Evolutionary conservation across 2,797 vertebrate genomes (phyloP).

Genomic region (Triplophysa bombifrons): DNA sequence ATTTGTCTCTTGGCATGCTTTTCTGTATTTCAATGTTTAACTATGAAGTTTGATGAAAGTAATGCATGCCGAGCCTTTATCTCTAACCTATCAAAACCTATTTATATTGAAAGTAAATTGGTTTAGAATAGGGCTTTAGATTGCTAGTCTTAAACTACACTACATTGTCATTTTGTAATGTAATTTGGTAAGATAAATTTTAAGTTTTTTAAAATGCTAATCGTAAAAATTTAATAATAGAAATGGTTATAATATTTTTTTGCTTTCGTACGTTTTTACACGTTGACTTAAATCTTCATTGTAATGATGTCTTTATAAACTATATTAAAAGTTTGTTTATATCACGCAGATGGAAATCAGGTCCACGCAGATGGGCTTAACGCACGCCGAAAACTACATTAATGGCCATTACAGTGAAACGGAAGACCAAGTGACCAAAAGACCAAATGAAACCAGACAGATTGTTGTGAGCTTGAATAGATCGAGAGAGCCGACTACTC

Average conservation of each 20-base stretch:
- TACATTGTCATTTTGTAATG: too few relatives aligned
- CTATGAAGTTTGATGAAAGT: background rate
- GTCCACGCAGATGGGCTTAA: conserved; percentile 42
- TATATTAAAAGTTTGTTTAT: too few relatives aligned
- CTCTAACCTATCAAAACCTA: background rate
- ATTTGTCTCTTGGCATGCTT: background rate
- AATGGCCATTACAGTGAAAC: background rate
- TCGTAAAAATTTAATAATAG: too few relatives aligned
- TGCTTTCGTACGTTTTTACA: too few relatives aligned
- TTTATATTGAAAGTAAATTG: background rate
- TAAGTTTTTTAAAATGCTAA: too few relatives aligned
- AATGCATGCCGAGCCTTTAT: background rate
- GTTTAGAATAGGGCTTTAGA: background rate
- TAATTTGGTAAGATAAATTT: too few relatives aligned
- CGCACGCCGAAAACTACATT: conserved; percentile 43
- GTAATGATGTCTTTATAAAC: background rate
- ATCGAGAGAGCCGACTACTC: background rate
- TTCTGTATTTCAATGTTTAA: background rate
- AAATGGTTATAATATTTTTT: too few relatives aligned
- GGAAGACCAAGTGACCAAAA: background rate
- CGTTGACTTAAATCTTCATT: background rate
- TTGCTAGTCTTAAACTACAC: background rate
- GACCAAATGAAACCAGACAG: background rate
- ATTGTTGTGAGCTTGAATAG: background rate
- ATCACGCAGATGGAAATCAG: conserved; percentile 44